Evolutionary conservation across 2,888 invertebrate species (phyloP).

Genomic region (Neoaliturus tenellus): DNA sequence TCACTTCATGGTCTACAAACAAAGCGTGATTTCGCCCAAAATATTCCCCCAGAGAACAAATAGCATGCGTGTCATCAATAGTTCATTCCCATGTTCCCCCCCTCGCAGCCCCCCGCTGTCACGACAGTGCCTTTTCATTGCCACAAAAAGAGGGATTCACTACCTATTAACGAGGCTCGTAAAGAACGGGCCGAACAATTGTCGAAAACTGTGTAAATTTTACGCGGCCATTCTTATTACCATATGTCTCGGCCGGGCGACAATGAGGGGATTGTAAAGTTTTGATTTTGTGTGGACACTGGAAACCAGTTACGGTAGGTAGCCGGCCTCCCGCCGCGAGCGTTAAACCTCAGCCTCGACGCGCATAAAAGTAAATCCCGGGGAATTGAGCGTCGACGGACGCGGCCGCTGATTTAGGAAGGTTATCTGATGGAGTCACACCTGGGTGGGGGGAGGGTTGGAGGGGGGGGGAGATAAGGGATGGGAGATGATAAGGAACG

Average conservation of each 20-base stretch:
- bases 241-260: conserved; percentile 4
- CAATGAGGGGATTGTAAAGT: conserved; percentile 36
- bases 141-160: conserved; percentile 5
- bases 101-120: not conserved
- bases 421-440: conserved; percentile 1
- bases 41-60: too few relatives aligned
- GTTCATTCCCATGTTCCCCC: too few relatives aligned
- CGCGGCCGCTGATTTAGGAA: not conserved
- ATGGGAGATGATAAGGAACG: not conserved
- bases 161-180: conserved; percentile 17
- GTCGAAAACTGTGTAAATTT: conserved; percentile 48
- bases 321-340: conserved; percentile 24
- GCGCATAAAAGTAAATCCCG: conserved; percentile 47
- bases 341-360: not conserved
- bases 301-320: conserved; percentile 36
- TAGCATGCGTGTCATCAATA: too few relatives aligned
- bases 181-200: conserved; percentile 28
- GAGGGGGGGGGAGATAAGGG: not conserved
- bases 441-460: not conserved
- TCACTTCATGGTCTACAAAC: too few relatives aligned
- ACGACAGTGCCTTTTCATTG: not conserved
- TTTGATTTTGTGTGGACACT: conserved; percentile 48
- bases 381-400: conserved; percentile 43
- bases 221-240: conserved; percentile 3
- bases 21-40: not conserved